Base-by-base conservation (phyloP, 2,113 vertebrate species). In the Cebidichthys violaceus region DNA sequence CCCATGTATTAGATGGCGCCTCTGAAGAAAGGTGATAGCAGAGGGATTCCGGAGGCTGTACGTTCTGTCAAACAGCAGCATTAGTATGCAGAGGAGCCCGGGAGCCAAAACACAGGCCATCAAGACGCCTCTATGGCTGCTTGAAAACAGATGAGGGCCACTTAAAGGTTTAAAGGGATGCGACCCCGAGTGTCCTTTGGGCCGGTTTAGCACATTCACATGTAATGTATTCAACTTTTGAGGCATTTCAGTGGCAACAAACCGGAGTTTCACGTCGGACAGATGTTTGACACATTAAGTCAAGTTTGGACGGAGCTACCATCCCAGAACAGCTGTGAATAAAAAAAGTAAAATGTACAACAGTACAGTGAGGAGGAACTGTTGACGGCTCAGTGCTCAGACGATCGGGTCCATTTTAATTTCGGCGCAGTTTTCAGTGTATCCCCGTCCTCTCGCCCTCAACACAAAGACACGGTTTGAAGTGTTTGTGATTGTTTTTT, bases 21-120 rank as follows among this genome's bases (percentile, higher is more conserved):
- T 20, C 62, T 2, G 77, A 86, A 85, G 72, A 82, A 78, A 91
- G 86, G 79, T 79, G 69, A 27, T 15, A 65, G 83, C 54, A 17
- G 73, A 67, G 82, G 82, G 81, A 70, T 22, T 81, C 79, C 39
- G 79, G 77, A 81, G 75, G 84, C 82, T 85, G 57, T 37, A 31
- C 2, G 9, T 81, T 84, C 61, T 37, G 54, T 87, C 82, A 74
- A 68, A 74, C 66, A 0, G 61, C 62, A 33, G 6, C 79, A 86
- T 89, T 86, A 61, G 78, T 79, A 84, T 86, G 81, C 88, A 82
- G 81, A 71, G 69, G 74, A 83, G 75, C 9, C 35, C 66, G 65
- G 76, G 59, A 83, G 75, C 72, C 73, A 72, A 86, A 82, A 85
- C 84, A 73, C 67, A 78, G 62, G 68, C 57, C 20, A 75, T 78